Evolutionary conservation across 2,113 vertebrate species (phyloP).

Genomic region (Halichoeres trimaculatus): DNA sequence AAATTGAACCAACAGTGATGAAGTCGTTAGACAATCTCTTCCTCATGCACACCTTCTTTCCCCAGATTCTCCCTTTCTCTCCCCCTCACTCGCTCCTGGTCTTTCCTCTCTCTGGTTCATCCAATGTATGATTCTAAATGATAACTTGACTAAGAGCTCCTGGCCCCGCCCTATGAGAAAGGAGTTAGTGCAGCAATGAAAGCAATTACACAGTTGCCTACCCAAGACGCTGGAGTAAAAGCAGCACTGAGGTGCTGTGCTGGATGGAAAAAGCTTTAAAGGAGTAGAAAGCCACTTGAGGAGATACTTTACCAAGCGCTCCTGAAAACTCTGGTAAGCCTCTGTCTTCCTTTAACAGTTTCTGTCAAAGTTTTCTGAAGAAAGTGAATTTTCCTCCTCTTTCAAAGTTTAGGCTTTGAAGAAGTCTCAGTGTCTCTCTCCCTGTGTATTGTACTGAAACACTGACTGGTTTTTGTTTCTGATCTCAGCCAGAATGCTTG

Average conservation of each 20-base stretch:
- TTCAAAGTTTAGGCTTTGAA: neutral
- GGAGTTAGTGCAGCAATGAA: conserved; percentile 41
- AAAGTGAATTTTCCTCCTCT: neutral
- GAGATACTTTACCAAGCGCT: neutral
- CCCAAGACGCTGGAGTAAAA: conserved; percentile 38
- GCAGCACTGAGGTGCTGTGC: neutral
- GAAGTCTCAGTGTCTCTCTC: neutral
- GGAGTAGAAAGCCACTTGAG: neutral
- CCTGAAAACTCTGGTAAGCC: conserved; percentile 57
- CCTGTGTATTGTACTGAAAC: neutral
- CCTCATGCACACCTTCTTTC: conserved; percentile 9
- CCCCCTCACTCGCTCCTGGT: conserved; percentile 11
- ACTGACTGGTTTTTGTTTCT: neutral
- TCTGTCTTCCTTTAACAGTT: neutral
- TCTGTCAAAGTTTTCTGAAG: neutral
- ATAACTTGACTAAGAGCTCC: conserved; percentile 65
- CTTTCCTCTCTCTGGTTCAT: conserved; percentile 42
- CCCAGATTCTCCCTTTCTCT: conserved; percentile 24
- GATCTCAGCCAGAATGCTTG: neutral
- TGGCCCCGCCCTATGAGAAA: conserved; percentile 56
- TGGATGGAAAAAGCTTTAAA: neutral
- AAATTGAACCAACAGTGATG: neutral
- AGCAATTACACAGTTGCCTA: conserved; percentile 39
- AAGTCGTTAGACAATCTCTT: conserved; percentile 21
- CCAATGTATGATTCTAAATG: conserved; percentile 70